Conservation (phyloP, 2,797 vertebrate genomes). For the Dendrocincla tyrannina region DNA sequence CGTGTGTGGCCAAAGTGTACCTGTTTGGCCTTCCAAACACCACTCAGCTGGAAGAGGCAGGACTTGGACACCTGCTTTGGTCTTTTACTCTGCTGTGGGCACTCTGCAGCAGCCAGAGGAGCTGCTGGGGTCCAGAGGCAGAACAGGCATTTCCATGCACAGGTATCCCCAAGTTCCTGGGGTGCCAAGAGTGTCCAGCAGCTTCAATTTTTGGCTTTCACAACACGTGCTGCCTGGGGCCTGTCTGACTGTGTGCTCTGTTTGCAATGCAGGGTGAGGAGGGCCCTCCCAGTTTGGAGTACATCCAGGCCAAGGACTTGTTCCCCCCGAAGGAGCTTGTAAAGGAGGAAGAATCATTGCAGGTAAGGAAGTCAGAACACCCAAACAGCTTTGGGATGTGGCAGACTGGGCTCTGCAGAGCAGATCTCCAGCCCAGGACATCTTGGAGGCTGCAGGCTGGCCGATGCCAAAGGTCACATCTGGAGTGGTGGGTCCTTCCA, state of each 20-base stretch:
- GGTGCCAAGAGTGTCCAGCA: not conserved
- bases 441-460: accelerated
- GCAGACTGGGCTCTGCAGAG: not conserved
- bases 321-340: constrained; percentile 97
- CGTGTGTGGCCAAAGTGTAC: not conserved
- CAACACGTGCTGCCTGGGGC: accelerated
- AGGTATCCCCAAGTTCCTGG: not conserved
- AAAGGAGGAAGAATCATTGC: constrained; percentile 95
- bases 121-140: not conserved
- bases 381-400: not conserved
- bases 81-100: not conserved
- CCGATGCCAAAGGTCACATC: accelerated
- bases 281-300: constrained; percentile 99
- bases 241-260: constrained; percentile 20
- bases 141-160: not conserved
- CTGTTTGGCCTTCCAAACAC: not conserved
- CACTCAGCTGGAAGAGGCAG: not conserved
- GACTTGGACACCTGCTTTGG: not conserved
- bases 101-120: not conserved
- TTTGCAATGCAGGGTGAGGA: constrained; percentile 91
- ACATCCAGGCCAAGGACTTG: constrained; percentile 99
- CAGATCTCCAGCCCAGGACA: not conserved
- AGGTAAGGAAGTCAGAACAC: constrained; percentile 80
- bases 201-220: not conserved
- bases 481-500: accelerated